Conservation (phyloP, 2,113 vertebrate species). For the Tragelaphus strepsiceros region DNA sequence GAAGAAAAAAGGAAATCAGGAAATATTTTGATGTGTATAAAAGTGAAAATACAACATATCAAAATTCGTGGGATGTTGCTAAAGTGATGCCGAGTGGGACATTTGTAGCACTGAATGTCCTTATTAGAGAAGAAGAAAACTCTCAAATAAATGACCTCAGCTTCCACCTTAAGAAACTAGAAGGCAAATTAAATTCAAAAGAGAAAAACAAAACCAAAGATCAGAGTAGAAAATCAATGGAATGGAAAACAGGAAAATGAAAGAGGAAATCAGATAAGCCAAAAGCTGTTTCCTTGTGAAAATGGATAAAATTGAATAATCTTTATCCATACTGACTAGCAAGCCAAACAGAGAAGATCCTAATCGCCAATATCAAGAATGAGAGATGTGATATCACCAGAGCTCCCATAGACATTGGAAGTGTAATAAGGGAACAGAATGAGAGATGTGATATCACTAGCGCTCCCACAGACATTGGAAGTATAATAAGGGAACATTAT, state of each 20-base stretch:
- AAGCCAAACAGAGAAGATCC: background rate
- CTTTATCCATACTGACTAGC: background rate
- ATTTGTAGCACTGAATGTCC: background rate
- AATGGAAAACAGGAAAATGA: background rate
- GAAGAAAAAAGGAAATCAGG: background rate
- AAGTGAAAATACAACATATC: background rate
- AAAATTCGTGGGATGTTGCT: background rate
- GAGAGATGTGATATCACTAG: background rate
- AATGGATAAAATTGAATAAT: background rate
- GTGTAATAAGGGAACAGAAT: background rate
- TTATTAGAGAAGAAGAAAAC: background rate
- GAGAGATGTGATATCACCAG: background rate
- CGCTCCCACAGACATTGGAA: background rate
- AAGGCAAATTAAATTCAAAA: background rate
- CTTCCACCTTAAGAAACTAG: background rate
- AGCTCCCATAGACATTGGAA: background rate
- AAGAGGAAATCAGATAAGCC: background rate
- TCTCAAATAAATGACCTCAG: background rate
- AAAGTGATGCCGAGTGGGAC: background rate
- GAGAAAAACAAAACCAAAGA: background rate
- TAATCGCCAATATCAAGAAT: too few species aligned
- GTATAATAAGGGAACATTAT: background rate
- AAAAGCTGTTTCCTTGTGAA: background rate
- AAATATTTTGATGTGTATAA: background rate
- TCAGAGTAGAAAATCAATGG: background rate